Evolutionary conservation across 2,888 invertebrate genomes (phyloP), one percentile per base, ranked within the genome.

Genomic region (Orthosia incerta): DNA sequence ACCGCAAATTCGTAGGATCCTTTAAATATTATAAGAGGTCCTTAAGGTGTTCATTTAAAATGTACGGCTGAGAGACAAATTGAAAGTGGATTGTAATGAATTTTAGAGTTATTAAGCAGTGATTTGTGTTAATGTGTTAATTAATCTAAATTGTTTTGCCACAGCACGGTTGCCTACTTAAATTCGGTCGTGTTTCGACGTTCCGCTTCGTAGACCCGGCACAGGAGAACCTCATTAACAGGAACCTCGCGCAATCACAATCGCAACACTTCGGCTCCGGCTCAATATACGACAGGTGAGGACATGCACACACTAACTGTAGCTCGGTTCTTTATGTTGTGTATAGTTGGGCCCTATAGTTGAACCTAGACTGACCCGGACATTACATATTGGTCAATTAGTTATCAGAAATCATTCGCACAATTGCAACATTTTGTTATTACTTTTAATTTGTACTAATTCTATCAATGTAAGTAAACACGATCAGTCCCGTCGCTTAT

Each of bases 151-250:
- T 66, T 78, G 56, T 83, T 85, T 80, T 80, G 70, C 74, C 74
- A 26, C 96, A 98, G 97, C 98, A 98, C 95, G 98, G 98, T 79
- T 98, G 98, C 87, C 97, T 98, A 82, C 97, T 98, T 74, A 98
- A 98, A 96, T 98, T 98, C 93, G 98, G 98, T 65, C 97, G 98
- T 85, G 98, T 98, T 88, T 98, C 98, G 88, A 98, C 98, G 56
- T 98, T 98, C 95, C 97, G 98, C 86, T 98, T 98, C 95, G 97
- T 98, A 88, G 98, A 98, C 94, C 98, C 98, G 45, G 97, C 97
- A 72, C 98, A 98, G 82, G 98, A 98, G 94, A 98, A 97, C 86
- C 97, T 98, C 85, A 97, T 98, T 88, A 97, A 98, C 91, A 97
- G 98, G 87, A 97, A 98, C 89, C 97, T 98, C 76, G 97, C 98